Evolutionary conservation across 2,797 vertebrate genomes (phyloP).

Genomic region (Cyclura pinguis): DNA sequence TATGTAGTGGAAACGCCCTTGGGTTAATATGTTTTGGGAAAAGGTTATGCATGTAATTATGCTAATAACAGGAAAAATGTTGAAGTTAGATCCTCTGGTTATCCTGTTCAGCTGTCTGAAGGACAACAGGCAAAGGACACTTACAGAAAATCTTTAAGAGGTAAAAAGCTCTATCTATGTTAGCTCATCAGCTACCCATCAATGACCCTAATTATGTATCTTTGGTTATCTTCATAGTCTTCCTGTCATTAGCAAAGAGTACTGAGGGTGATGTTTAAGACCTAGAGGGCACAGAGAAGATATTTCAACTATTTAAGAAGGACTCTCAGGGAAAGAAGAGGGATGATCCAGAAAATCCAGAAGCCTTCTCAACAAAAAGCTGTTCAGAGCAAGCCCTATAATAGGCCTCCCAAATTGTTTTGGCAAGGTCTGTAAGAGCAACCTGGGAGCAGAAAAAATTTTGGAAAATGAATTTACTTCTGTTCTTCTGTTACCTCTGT

Average conservation of each 20-base stretch:
- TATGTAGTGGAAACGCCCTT: background rate
- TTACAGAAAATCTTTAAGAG: background rate
- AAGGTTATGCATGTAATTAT: constrained; percentile 8
- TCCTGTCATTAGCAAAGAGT: background rate
- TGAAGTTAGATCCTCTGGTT: background rate
- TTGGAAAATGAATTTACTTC: background rate
- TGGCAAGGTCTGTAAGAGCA: background rate
- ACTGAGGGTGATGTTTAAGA: background rate
- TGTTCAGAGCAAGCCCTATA: background rate
- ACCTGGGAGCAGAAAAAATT: background rate
- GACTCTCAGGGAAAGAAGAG: background rate
- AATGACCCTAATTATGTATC: background rate
- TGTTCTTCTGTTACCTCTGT: background rate
- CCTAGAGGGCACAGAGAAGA: background rate
- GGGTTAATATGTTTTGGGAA: background rate
- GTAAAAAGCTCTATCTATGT: too few species aligned
- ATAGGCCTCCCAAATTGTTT: background rate
- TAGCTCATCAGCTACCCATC: too few species aligned
- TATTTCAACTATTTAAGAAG: background rate
- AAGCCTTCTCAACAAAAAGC: background rate
- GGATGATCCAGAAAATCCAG: background rate
- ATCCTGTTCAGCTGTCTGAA: background rate
- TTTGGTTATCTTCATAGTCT: background rate
- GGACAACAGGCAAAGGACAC: background rate
- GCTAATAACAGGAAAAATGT: background rate